A percentile compares a stretch with the other conserved stretches of the same genome.
Evolutionary conservation across 2,888 invertebrate species (phyloP).

Genomic region (Hymenopus coronatus): DNA sequence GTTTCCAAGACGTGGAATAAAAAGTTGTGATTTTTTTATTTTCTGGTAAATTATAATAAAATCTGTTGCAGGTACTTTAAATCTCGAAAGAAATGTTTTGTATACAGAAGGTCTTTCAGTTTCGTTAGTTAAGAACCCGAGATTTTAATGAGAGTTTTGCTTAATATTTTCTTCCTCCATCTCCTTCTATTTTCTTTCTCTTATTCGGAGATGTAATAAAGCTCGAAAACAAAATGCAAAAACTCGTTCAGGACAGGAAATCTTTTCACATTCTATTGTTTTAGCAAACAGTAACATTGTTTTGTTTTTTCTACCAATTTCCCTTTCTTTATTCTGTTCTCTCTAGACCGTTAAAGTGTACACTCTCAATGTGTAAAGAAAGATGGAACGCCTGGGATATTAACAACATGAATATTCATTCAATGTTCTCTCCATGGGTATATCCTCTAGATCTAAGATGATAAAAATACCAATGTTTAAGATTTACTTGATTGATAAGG

Average conservation of each 20-base stretch:
- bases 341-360: background rate
- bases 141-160: background rate
- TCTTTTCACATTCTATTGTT: background rate
- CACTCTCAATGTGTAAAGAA: background rate
- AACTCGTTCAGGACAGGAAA: background rate
- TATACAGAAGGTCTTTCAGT: background rate
- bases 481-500: no score
- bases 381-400: no score
- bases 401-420: no score
- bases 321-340: background rate
- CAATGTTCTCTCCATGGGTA: no score
- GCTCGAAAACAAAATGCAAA: background rate
- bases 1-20: background rate
- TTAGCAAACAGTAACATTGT: background rate
- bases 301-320: background rate
- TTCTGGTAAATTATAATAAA: background rate
- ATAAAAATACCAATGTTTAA: no score
- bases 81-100: background rate
- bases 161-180: background rate
- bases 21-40: no score
- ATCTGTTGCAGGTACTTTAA: background rate
- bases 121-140: background rate
- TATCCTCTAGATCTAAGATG: no score
- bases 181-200: background rate
- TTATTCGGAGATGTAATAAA: background rate